phyloP scores from a whole-genome alignment of 2,888 invertebrate genomes.

The Coenonympha glycerion region DNA sequence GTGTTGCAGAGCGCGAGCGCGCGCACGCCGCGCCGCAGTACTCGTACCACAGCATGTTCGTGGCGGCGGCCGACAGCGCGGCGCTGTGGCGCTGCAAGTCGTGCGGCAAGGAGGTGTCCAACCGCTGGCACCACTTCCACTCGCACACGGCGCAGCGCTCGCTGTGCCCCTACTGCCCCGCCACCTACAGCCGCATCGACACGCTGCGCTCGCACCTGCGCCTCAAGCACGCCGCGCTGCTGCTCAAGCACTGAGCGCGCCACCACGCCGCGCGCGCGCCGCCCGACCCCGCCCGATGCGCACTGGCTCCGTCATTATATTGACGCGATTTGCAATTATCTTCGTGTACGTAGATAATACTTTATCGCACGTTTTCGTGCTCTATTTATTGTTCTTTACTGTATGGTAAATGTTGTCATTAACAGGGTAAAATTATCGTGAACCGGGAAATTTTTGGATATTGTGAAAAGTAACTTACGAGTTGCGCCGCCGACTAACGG shows the following conservation, averaged over 20 bases:
- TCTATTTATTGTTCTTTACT: conserved; percentile 50
- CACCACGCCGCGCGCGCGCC: conserved; percentile 21
- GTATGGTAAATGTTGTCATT: conserved; percentile 58
- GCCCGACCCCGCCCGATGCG: conserved; percentile 13
- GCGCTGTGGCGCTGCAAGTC: conserved; percentile 87
- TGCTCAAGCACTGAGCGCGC: conserved; percentile 61
- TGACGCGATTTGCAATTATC: conserved; percentile 42
- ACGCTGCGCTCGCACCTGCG: conserved; percentile 88
- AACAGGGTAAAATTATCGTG: conserved; percentile 63
- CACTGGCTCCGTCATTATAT: conserved; percentile 41
- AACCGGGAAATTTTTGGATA: conserved; percentile 25
- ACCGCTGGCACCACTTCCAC: conserved; percentile 92
- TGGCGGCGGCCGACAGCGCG: conserved; percentile 81
- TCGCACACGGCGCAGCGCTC: conserved; percentile 87
- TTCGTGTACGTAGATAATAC: conserved; percentile 39
- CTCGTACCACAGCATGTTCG: conserved; percentile 90
- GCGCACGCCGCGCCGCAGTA: conserved; percentile 60
- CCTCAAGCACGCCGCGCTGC: conserved; percentile 80
- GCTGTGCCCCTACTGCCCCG: conserved; percentile 88
- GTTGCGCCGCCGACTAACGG: conserved; percentile 19
- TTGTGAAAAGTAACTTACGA: conserved; percentile 14
- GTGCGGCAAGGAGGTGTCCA: conserved; percentile 90
- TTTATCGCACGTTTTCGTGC: conserved; percentile 63
- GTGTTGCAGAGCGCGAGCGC: conserved; percentile 64
- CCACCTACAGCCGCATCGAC: conserved; percentile 91